Evolutionary conservation across 2,888 invertebrate species (phyloP), one percentile per base, ranked within the genome.

Genomic region (Himalopsyche anomala): DNA sequence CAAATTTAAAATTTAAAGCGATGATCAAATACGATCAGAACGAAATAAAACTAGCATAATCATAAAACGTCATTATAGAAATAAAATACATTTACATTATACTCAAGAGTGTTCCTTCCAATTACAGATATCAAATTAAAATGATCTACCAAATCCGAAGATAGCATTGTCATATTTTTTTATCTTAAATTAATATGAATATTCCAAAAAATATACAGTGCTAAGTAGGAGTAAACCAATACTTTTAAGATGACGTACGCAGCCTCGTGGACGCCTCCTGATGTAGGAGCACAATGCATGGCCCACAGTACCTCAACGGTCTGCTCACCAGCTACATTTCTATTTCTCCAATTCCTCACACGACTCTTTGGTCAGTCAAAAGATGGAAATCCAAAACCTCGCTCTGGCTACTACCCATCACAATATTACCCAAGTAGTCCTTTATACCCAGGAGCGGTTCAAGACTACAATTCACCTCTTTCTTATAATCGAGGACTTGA

Each of bases 301-400:
- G 92, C 94, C 9, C 91, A 94, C 85, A 91, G 92, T 2, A 93
- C 93, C 3, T 92, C 94, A 11, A 94, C 95, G 0, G 94, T 94
- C 87, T 95, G 95, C 89, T 93, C 94, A 4, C 92, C 94, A 28
- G 91, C 94, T 0, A 94, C 94, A 0, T 93, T 94, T 79, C 90
- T 95, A 90, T 95, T 94, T 89, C 90, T 95, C 56, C 92, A 94
- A 0, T 90, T 95, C 51, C 89, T 95, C 0, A 90, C 94, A 0
- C 93, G 92, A 85, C 90, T 95, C 2, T 95, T 95, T 89, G 94
- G 95, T 0, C 90, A 91, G 40, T 94, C 95, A 0, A 90, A 90
- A 5, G 94, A 94, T 36, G 82, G 80, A 17, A 38, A 80, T 38
- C 19, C 12, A 5, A 45, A 80, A 17, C 28, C 80, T 6, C 74